A percentile compares a stretch with the other conserved stretches of the same genome.
These are phyloP conservation scores for Pedionomus torquatus DNA, from an alignment of 2,113 vertebrate genomes.

Conservation along the genomic window DNA sequence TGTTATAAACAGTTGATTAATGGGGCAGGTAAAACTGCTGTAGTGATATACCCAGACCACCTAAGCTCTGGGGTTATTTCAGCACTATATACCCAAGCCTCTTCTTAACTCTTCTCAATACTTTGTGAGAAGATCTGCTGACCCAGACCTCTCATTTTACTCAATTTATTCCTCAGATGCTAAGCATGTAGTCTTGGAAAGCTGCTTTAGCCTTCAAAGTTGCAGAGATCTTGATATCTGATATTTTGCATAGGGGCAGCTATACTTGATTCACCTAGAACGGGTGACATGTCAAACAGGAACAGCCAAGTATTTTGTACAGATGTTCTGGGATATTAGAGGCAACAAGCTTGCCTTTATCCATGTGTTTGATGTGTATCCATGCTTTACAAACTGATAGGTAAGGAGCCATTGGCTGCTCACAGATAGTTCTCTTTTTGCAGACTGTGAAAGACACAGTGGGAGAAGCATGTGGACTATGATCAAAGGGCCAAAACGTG, in stretches of 20 bases:
- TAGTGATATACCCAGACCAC: not conserved
- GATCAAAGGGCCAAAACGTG: not conserved
- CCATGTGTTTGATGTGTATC: not conserved
- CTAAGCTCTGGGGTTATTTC: not conserved
- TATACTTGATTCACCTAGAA: not conserved
- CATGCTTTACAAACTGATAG: not conserved
- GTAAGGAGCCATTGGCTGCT: not conserved
- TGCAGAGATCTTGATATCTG: not conserved
- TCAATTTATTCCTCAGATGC: not conserved
- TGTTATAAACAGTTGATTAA: not conserved
- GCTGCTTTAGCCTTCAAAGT: not conserved
- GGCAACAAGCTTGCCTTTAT: not conserved
- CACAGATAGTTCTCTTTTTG: not conserved
- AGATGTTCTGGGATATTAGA: not conserved
- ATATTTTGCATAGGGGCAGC: not conserved
- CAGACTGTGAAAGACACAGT: not conserved
- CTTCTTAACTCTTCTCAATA: not conserved
- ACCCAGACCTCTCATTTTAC: not conserved
- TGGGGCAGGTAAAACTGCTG: not conserved
- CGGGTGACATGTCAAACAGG: not conserved
- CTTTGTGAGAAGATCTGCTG: not conserved
- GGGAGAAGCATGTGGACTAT: not conserved
- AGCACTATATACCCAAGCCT: not conserved
- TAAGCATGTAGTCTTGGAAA: not conserved
- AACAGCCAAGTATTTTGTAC: not conserved